Base-by-base conservation (phyloP, 1,140 invertebrate species). In the Trichonephila clavipes region DNA sequence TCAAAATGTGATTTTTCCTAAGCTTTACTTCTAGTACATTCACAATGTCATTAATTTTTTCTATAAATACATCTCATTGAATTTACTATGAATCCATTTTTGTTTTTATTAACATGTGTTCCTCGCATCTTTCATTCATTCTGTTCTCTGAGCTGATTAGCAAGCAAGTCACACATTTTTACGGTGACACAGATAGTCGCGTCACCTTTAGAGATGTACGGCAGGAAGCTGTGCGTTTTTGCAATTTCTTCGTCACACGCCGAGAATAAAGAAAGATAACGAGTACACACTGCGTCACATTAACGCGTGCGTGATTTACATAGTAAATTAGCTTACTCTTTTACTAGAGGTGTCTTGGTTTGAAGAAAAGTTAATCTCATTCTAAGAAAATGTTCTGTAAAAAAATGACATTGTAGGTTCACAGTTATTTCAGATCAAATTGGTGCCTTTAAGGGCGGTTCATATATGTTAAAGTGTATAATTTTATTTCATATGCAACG, bases 251-350 rank as follows among this genome's bases (percentile, higher is more conserved):
- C 72, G 72, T 81, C 72, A 16, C 28, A 28, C 40, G 72, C 44
- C n/a, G 10, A 24, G 72, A 81, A 81, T 81, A 18, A 81, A 34
- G 72, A 81, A 51, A 81, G 72, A 81, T 81, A 81, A 81, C 28
- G 19, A 18, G 8, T 34, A 24, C 28, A 64, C 21, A 28, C 28
- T 24, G 3, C 28, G 72, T 6, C 28, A 81, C 28, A 34, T 21
- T 18, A 81, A 6, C 14, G n/a, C 16, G 40, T 24, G 72, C 72
- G 72, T 81, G 72, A 81, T 81, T 18, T 44, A 34, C 72, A 81
- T 81, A 24, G 14, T 81, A 81, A 81, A 10, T 81, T 81, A 81
- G 28, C 14, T 34, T 44, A 81, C 28, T 24, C 12, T 81, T 44
- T 44, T 16, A 51, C n/a, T 19, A 64, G 6, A 21, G 21, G 19